A percentile compares a stretch with the other conserved stretches of the same genome.
These are phyloP conservation scores for Pseudomyrmex dendroicus DNA, from an alignment of 1,140 invertebrate species.

Conservation along the genomic window DNA sequence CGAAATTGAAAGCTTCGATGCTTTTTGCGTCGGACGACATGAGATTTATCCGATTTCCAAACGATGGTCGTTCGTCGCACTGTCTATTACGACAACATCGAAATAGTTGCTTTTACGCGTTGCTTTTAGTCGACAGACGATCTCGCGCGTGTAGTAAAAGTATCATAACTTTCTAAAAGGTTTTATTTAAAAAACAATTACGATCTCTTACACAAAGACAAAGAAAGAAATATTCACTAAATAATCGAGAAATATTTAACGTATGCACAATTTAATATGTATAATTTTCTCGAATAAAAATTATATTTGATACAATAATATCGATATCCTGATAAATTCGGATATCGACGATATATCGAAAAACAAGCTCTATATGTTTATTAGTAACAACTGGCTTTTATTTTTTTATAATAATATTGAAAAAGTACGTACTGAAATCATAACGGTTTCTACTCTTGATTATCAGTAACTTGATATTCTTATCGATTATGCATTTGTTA, in stretches of 20 bases:
- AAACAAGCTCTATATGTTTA: neutral
- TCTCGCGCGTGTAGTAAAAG: constrained; percentile 17
- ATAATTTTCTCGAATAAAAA: no score
- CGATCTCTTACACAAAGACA: no score
- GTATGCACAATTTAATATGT: no score
- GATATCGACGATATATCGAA: neutral
- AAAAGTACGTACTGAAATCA: neutral
- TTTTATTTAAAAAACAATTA: constrained; percentile 19
- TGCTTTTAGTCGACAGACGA: constrained; percentile 45
- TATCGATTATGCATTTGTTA: neutral
- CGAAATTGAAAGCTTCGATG: constrained; percentile 49
- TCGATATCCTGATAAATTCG: neutral
- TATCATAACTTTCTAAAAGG: constrained; percentile 25
- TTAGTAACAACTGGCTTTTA: neutral
- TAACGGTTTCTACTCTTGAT: neutral
- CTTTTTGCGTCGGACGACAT: constrained; percentile 49
- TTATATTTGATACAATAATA: no score
- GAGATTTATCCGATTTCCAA: constrained; percentile 57
- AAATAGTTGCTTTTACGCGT: constrained; percentile 56
- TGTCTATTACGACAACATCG: constrained; percentile 46
- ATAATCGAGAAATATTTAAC: neutral
- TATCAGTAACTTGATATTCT: neutral
- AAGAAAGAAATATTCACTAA: no score
- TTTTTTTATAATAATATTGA: constrained; percentile 9
- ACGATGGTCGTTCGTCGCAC: constrained; percentile 51